These are phyloP conservation scores for Lissocephala sabroskyi DNA, from an alignment of 2,888 invertebrate species.

Conservation along the genomic window DNA sequence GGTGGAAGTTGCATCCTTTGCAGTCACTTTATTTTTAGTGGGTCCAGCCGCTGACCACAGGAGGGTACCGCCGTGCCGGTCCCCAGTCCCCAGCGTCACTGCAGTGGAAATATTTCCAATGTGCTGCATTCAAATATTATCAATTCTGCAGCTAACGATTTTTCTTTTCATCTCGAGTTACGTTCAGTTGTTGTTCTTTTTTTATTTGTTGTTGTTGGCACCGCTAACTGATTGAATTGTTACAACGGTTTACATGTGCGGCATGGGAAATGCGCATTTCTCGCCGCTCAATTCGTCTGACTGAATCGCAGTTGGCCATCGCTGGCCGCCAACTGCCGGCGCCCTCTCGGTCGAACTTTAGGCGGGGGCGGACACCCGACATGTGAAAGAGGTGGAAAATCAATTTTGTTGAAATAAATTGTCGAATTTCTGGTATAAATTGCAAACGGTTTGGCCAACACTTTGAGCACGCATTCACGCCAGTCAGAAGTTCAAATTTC, in stretches of 20 bases:
- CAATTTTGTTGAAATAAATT: slow-evolving; percentile 60
- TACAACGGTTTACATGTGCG: slow-evolving; percentile 67
- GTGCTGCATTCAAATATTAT: slow-evolving; percentile 67
- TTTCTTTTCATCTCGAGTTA: slow-evolving; percentile 7
- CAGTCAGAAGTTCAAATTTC: too few relatives aligned
- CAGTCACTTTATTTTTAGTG: neutral
- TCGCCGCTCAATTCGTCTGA: slow-evolving; percentile 17
- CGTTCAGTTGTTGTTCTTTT: slow-evolving; percentile 9
- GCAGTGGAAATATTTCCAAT: slow-evolving; percentile 51
- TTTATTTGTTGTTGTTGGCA: slow-evolving; percentile 22
- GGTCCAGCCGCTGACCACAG: too few relatives aligned
- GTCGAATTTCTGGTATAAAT: slow-evolving; percentile 59
- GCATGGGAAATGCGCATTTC: slow-evolving; percentile 42
- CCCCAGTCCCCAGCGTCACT: slow-evolving; percentile 30
- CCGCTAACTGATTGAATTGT: slow-evolving; percentile 71
- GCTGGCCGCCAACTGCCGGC: neutral
- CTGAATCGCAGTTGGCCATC: neutral
- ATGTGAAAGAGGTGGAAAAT: slow-evolving; percentile 38
- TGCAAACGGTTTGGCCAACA: slow-evolving; percentile 37
- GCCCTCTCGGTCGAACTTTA: neutral
- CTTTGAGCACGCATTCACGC: slow-evolving; percentile 13
- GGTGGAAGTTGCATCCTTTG: neutral
- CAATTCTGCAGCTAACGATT: slow-evolving; percentile 51
- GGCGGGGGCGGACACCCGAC: neutral
- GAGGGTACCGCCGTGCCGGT: neutral